These are phyloP conservation scores for Drosophila quadrilineata DNA, from an alignment of 1,140 invertebrate species.

Conservation along the genomic window DNA sequence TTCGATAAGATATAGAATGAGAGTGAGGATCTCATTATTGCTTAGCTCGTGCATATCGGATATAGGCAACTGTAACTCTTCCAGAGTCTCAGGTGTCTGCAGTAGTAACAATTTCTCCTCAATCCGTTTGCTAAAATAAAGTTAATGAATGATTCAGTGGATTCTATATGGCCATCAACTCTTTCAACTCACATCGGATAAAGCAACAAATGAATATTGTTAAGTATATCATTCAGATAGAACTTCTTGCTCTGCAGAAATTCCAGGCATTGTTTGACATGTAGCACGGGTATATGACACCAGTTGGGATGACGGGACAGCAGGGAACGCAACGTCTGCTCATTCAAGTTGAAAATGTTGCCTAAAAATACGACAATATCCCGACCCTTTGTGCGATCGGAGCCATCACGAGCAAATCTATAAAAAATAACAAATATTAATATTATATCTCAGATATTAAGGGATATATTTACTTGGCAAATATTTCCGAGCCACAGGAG, in stretches of 20 bases:
- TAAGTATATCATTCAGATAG: conserved; percentile 81
- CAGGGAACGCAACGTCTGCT: conserved; percentile 70
- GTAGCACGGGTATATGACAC: conserved; percentile 83
- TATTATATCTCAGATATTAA: not conserved
- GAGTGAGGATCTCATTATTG: conserved; percentile 64
- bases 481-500: conserved; percentile 82
- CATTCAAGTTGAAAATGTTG: conserved; percentile 55
- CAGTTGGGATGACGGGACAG: conserved; percentile 83
- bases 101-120: conserved; percentile 66
- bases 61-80: conserved; percentile 59
- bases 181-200: conserved; percentile 83
- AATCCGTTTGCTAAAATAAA: conserved; percentile 59
- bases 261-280: conserved; percentile 82
- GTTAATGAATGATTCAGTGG: not conserved
- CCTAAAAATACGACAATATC: conserved; percentile 82
- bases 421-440: conserved; percentile 10
- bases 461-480: conserved; percentile 82
- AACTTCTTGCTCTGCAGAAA: conserved; percentile 82
- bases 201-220: conserved; percentile 83
- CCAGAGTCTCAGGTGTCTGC: conserved; percentile 43
- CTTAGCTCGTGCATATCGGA: conserved; percentile 33
- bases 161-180: not conserved
- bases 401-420: conserved; percentile 83
- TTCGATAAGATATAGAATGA: conserved; percentile 82
- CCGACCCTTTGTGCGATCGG: conserved; percentile 83